phyloP scores from a whole-genome alignment of 2,797 vertebrate genomes.

The Amphiprion clarkii region DNA sequence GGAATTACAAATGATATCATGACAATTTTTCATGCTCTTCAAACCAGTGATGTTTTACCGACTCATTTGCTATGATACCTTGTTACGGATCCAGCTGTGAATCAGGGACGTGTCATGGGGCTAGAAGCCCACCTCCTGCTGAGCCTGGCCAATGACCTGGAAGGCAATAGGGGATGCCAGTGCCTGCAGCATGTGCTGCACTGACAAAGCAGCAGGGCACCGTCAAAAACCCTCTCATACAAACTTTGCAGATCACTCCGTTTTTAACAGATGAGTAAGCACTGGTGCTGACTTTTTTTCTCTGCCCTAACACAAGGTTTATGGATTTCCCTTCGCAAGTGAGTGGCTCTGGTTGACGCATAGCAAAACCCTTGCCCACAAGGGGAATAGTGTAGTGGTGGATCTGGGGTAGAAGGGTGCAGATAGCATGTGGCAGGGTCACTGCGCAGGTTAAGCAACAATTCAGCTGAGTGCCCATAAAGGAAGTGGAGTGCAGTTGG shows the following conservation, averaged over 20 bases:
- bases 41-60: constrained; percentile 90
- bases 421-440: constrained; percentile 87
- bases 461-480: constrained; percentile 84
- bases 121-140: constrained; percentile 84
- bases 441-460: constrained; percentile 87
- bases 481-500: constrained; percentile 69
- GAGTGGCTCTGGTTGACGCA: constrained; percentile 76
- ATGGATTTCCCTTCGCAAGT: constrained; percentile 78
- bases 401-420: constrained; percentile 67
- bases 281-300: constrained; percentile 79
- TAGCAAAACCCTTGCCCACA: constrained; percentile 72
- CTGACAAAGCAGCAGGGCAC: constrained; percentile 92
- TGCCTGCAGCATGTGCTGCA: constrained; percentile 90
- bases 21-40: constrained; percentile 87
- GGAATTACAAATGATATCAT: constrained; percentile 90
- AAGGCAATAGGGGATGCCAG: constrained; percentile 88
- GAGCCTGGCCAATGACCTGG: constrained; percentile 91
- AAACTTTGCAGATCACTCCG: constrained; percentile 88
- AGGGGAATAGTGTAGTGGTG: constrained; percentile 74
- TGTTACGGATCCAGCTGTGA: constrained; percentile 89
- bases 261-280: constrained; percentile 93
- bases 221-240: constrained; percentile 88
- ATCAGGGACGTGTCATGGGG: constrained; percentile 87
- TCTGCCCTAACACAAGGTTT: constrained; percentile 78
- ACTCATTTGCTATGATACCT: constrained; percentile 91